phyloP scores from a whole-genome alignment of 2,888 invertebrate genomes.

The Drosophila rellima region DNA sequence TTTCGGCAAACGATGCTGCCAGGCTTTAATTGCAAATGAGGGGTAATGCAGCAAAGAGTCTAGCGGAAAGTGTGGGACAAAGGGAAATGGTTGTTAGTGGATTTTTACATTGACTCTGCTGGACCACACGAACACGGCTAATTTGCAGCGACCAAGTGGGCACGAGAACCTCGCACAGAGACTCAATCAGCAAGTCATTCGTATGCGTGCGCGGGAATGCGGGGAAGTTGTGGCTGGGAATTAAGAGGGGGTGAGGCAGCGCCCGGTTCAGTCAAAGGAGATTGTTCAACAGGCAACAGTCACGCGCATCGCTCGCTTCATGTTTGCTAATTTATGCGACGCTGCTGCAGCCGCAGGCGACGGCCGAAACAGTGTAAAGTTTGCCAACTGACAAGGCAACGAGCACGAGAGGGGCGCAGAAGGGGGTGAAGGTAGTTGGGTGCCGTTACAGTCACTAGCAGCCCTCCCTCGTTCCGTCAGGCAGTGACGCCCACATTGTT shows the following conservation, averaged over 20 bases:
- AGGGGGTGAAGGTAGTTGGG: not conserved
- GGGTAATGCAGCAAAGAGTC: not conserved
- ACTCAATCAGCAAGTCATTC: constrained; percentile 76
- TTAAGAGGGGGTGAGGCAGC: not conserved
- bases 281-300: constrained; percentile 40
- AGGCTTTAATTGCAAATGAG: constrained; percentile 59
- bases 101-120: constrained; percentile 38
- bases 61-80: not conserved
- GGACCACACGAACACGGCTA: constrained; percentile 61
- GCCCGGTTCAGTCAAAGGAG: constrained; percentile 24
- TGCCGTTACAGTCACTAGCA: constrained; percentile 3
- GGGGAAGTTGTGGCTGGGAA: not conserved
- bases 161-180: constrained; percentile 6
- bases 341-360: constrained; percentile 57
- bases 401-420: not conserved
- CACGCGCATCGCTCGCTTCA: constrained; percentile 62
- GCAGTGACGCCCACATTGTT: constrained; percentile 38
- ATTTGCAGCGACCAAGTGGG: constrained; percentile 51
- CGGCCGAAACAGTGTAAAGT: constrained; percentile 58
- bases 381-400: constrained; percentile 54
- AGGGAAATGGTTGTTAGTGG: constrained; percentile 11
- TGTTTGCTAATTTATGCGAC: constrained; percentile 78
- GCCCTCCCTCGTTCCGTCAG: not conserved
- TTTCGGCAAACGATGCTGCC: constrained; percentile 44
- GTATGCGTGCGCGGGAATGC: constrained; percentile 22